Percentiles rank a stretch among this genome's conserved stretches.
phyloP scores from a whole-genome alignment of 2,888 invertebrate species.

The Rotaria sp. region DNA sequence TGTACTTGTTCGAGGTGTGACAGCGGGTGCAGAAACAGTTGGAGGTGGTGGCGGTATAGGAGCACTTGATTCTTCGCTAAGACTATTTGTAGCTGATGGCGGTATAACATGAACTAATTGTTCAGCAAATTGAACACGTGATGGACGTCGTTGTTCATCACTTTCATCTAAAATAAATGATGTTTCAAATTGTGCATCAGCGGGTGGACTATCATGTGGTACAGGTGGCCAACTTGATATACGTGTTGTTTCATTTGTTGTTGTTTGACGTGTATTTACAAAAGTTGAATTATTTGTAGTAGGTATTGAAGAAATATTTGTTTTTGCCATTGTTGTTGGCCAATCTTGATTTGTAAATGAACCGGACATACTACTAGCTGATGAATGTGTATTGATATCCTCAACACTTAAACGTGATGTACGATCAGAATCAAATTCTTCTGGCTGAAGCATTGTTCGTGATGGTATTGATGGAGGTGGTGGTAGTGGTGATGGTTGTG shows the following conservation, averaged over 20 bases:
- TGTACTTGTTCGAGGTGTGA: neutral
- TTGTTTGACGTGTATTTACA: neutral
- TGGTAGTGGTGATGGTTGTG: neutral
- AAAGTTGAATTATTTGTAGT: neutral
- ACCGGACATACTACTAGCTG: conserved; percentile 11
- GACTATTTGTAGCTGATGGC: neutral
- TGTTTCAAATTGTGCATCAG: neutral
- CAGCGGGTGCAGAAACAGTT: neutral
- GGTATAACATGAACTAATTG: conserved; percentile 14
- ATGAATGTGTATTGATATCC: neutral
- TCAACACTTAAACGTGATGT: neutral
- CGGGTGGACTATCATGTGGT: neutral
- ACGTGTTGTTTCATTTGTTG: neutral
- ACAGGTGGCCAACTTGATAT: conserved; percentile 16
- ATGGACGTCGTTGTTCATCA: conserved; percentile 18
- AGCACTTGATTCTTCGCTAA: neutral
- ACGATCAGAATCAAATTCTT: conserved; percentile 13
- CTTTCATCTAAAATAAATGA: neutral
- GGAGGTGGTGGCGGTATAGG: neutral
- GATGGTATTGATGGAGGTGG: neutral
- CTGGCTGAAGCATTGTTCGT: neutral
- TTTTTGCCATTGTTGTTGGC: neutral
- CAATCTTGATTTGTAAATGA: conserved; percentile 25
- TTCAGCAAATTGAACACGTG: conserved; percentile 9
- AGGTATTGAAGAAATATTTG: neutral